Percentiles rank a stretch among this genome's conserved stretches.
Conservation (phyloP, 92 coral and sea anemone genomes). For the Nematostella vectensis region DNA sequence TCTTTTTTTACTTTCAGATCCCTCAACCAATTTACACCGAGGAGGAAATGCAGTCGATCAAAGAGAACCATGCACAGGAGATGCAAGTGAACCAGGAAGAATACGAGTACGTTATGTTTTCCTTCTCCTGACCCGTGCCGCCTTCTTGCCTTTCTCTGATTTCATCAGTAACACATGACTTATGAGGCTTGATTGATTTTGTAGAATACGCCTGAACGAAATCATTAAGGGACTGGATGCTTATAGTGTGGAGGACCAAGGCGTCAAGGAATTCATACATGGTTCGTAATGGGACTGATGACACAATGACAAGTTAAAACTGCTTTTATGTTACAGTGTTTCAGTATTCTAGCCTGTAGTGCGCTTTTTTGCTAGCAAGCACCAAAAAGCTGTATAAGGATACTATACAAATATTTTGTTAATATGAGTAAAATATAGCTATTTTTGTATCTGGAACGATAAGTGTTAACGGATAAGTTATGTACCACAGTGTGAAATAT, state of each 20-base stretch:
- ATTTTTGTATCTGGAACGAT: too few species aligned
- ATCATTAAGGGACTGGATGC: conserved; percentile 51
- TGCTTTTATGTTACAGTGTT: neutral
- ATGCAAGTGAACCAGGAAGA: conserved; percentile 60
- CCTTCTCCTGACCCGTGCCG: too few species aligned
- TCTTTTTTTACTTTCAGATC: conserved; percentile 20
- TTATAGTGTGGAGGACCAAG: conserved; percentile 22
- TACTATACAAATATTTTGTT: too few species aligned
- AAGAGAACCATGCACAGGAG: conserved; percentile 73
- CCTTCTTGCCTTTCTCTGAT: too few species aligned
- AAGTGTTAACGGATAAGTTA: too few species aligned
- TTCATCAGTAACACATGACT: too few species aligned
- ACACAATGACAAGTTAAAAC: neutral
- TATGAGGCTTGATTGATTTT: neutral
- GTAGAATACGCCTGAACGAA: conserved; percentile 52
- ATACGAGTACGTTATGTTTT: conserved; percentile 59
- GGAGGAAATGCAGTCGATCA: conserved; percentile 52
- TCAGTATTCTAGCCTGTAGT: too few species aligned
- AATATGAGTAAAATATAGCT: too few species aligned
- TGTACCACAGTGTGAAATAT: too few species aligned
- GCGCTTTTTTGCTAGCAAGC: too few species aligned
- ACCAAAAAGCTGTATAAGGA: too few species aligned
- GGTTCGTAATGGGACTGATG: conserved; percentile 4
- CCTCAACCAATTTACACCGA: conserved; percentile 76
- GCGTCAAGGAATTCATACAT: conserved; percentile 24